Evolutionary conservation across 2,113 vertebrate genomes (phyloP).

Genomic region (Actenoides lindsayi): DNA sequence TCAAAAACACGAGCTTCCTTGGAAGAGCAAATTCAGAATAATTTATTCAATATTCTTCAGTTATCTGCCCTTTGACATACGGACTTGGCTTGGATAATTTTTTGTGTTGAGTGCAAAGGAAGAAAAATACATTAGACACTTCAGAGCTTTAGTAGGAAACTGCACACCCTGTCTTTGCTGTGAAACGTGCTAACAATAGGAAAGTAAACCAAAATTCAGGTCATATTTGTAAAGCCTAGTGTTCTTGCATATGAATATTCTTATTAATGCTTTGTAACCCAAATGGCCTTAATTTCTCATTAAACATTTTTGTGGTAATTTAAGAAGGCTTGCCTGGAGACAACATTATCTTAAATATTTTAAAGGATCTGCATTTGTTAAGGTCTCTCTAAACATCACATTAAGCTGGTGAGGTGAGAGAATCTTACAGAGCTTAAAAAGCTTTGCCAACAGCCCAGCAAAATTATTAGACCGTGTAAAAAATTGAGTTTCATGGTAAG

Average conservation of each 20-base stretch:
- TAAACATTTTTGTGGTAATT: slow-evolving; percentile 21
- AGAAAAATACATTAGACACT: background rate
- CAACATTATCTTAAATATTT: slow-evolving; percentile 64
- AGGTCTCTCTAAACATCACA: background rate
- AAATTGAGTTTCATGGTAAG: background rate
- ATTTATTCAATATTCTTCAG: background rate
- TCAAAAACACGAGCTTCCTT: slow-evolving; percentile 12
- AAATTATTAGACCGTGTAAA: background rate
- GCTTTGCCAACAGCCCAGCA: background rate
- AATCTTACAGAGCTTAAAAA: slow-evolving; percentile 3
- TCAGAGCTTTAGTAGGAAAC: background rate
- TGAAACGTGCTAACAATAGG: background rate
- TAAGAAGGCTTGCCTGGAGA: slow-evolving; percentile 42
- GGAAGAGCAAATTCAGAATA: background rate
- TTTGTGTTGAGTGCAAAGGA: background rate
- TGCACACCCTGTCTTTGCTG: background rate
- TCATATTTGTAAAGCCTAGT: background rate
- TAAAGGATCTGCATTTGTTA: slow-evolving; percentile 52
- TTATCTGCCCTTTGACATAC: background rate
- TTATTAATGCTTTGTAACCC: slow-evolving; percentile 26
- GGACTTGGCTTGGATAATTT: background rate
- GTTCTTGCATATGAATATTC: slow-evolving; percentile 1
- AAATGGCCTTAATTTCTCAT: slow-evolving; percentile 19
- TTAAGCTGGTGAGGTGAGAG: slow-evolving; percentile 19
- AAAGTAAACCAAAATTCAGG: background rate